A percentile compares a stretch with the other conserved stretches of the same genome.
Conservation (phyloP, 2,888 invertebrate species). For the Nephrotoma flavescens region DNA sequence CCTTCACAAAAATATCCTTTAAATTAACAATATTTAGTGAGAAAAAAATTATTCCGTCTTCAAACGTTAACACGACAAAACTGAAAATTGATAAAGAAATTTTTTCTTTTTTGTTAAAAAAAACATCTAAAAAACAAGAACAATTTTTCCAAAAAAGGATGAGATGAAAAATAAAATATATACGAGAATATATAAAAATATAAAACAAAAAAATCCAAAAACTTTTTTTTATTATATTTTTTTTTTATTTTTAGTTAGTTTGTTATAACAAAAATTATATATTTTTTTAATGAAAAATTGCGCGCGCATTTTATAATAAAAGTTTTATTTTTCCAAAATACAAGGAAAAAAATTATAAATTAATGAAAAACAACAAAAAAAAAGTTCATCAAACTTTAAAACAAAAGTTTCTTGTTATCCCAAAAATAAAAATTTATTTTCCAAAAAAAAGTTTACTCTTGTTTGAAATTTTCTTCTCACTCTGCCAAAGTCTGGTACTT, state of each 20-base stretch:
- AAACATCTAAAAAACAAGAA: background rate
- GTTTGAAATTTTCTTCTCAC: background rate
- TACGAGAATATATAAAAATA: background rate
- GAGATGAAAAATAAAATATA: background rate
- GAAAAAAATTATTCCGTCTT: background rate
- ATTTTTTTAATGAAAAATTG: constrained; percentile 3
- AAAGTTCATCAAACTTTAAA: constrained; percentile 4
- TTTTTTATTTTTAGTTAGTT: constrained; percentile 1
- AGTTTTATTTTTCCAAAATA: background rate
- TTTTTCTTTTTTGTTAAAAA: constrained; percentile 1
- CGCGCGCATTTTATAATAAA: constrained; percentile 4
- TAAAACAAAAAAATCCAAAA: background rate
- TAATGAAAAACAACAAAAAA: background rate
- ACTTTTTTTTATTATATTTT: constrained; percentile 1
- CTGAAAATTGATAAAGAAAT: constrained; percentile 3
- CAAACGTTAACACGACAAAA: constrained; percentile 4
- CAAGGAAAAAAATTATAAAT: constrained; percentile 2
- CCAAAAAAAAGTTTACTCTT: background rate
- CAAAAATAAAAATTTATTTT: background rate
- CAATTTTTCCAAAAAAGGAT: constrained; percentile 1
- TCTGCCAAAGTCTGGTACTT: background rate
- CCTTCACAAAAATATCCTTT: background rate
- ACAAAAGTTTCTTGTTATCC: background rate
- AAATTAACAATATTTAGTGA: background rate
- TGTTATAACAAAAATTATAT: background rate